Base-by-base conservation (phyloP, 2,113 vertebrate species). In the Tautogolabrus adspersus region DNA sequence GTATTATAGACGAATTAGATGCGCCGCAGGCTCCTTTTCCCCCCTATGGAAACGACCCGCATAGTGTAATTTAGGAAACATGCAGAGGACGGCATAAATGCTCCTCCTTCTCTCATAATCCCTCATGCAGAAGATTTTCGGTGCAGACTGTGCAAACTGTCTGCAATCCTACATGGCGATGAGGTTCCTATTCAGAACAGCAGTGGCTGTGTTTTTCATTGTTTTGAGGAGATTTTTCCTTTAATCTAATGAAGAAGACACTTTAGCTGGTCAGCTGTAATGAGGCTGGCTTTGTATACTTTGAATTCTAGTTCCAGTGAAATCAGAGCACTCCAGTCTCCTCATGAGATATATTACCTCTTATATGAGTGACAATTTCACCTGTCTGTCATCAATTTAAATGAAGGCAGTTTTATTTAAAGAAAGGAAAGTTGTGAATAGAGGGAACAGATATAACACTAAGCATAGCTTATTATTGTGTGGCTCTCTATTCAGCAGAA, bases 21-120 rank as follows among this genome's bases (percentile, higher is more conserved):
- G 78, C 64, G 82, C 88, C 23, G 52, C 79, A 84, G 85, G 77
- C 85, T 77, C 68, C 58, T 65, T 64, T 30, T 12, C 18, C 67
- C 64, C 79, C 75, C 75, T 68, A 72, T 90, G 83, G 87, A 92
- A 86, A 92, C 82, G 76, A 87, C 89, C 80, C 56, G 63, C 78
- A 76, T 82, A 75, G 73, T 78, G 84, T 90, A 87, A 91, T 90
- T 92, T 90, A 75, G 81, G 85, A 89, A 90, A 85, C 88, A 86
- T 81, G 88, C 88, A 81, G 75, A 66, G 71, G 74, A 86, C 57
- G 55, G 68, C 84, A 87, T 72, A 81, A 91, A 85, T 7, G 51
- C 67, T 85, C 77, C 61, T 64, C 64, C 80, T 82, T 77, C 77
- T 63, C 66, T 51, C 49, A 3, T 81, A 87, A 87, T 82, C 89